These are phyloP conservation scores for Styela plicata DNA, from an alignment of 23 tunicate species.

Conservation along the genomic window DNA sequence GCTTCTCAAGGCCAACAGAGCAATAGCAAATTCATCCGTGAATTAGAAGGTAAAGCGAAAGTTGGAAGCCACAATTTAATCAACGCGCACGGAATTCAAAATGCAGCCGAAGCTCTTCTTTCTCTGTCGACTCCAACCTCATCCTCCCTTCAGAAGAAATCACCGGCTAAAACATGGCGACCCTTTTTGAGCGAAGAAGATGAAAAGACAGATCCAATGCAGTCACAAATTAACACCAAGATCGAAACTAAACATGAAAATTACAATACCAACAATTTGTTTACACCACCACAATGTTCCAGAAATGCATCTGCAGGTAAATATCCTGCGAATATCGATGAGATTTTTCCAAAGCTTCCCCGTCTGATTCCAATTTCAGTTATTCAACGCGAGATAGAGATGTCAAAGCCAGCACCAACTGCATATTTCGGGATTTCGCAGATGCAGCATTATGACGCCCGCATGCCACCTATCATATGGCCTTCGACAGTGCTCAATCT, in stretches of 20 bases:
- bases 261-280: too few species aligned
- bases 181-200: constrained; percentile 2
- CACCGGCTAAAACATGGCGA: not conserved
- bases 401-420: too few species aligned
- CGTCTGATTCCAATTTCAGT: not conserved
- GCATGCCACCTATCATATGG: too few species aligned
- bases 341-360: not conserved
- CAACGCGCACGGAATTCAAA: not conserved
- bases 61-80: too few species aligned
- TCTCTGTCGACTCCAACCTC: not conserved
- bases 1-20: not conserved
- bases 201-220: too few species aligned
- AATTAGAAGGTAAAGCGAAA: not conserved
- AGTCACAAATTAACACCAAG: too few species aligned
- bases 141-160: not conserved
- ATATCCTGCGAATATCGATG: not conserved
- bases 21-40: not conserved
- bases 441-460: too few species aligned
- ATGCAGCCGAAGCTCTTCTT: constrained; percentile 2
- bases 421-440: too few species aligned
- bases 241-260: too few species aligned
- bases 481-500: too few species aligned
- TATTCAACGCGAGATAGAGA: not conserved
- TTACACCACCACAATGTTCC: not conserved
- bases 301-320: not conserved